Evolutionary conservation across 2,113 vertebrate genomes (phyloP).

Genomic region (Sakesphorus luctuosus): DNA sequence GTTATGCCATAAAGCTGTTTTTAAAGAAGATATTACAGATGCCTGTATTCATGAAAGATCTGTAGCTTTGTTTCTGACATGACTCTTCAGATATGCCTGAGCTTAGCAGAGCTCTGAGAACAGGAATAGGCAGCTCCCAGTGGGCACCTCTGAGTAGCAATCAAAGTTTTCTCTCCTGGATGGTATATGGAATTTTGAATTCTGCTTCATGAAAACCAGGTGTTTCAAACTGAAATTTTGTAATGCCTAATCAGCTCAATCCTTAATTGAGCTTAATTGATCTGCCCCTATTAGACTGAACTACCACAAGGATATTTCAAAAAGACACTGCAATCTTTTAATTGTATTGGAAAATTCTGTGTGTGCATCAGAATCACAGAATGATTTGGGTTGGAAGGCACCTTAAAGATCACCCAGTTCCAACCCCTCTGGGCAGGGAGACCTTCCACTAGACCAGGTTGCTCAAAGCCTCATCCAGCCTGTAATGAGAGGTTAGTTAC

Average conservation of each 20-base stretch:
- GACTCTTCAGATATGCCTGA: neutral
- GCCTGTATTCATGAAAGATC: neutral
- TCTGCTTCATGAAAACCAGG: neutral
- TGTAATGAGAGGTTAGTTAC: neutral
- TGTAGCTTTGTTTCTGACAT: neutral
- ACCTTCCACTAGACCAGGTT: neutral
- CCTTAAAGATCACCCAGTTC: neutral
- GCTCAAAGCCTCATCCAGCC: neutral
- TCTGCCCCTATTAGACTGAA: neutral
- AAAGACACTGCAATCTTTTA: neutral
- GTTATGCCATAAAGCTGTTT: neutral
- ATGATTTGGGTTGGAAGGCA: neutral
- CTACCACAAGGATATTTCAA: neutral
- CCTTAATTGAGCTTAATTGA: neutral
- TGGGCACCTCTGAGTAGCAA: neutral
- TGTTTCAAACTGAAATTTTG: neutral
- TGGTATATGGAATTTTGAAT: neutral
- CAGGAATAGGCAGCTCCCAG: neutral
- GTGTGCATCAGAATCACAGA: neutral
- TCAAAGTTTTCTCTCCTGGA: neutral
- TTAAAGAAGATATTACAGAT: neutral
- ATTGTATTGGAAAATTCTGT: neutral
- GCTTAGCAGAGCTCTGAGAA: neutral
- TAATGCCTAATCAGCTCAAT: neutral
- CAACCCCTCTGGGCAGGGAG: neutral